Conservation (phyloP, 1,140 invertebrate genomes). For the Pararge aegeria region DNA sequence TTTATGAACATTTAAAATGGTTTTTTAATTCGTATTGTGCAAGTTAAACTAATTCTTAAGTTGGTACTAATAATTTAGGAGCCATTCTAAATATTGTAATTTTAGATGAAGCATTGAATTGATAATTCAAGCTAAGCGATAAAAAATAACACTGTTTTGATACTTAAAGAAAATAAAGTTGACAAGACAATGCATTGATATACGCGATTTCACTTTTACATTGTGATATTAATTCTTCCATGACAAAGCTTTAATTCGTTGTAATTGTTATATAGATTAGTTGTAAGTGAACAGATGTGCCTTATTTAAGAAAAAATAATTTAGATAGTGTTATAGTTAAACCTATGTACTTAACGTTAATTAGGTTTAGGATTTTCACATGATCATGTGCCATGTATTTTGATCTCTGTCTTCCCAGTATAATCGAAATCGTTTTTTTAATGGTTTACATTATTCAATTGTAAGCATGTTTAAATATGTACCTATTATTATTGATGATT, state of each 20-base stretch:
- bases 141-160: too few relatives aligned
- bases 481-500: not conserved
- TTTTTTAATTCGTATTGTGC: not conserved
- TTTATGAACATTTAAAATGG: too few relatives aligned
- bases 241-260: slow-evolving; percentile 77
- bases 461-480: not conserved
- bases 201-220: slow-evolving; percentile 30
- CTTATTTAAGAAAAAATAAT: slow-evolving; percentile 29
- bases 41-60: not conserved
- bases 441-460: slow-evolving; percentile 12
- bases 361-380: slow-evolving; percentile 6
- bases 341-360: not conserved
- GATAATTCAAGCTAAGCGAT: too few relatives aligned
- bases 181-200: too few relatives aligned
- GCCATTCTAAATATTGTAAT: too few relatives aligned
- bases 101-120: not conserved
- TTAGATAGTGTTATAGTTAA: not conserved
- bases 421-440: slow-evolving; percentile 10
- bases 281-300: slow-evolving; percentile 26
- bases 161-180: too few relatives aligned
- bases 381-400: slow-evolving; percentile 61
- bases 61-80: too few relatives aligned
- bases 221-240: slow-evolving; percentile 75
- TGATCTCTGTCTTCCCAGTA: slow-evolving; percentile 69
- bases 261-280: slow-evolving; percentile 49